These are phyloP conservation scores for Halotydeus destructor DNA, from an alignment of 1,140 invertebrate species.

Conservation along the genomic window DNA sequence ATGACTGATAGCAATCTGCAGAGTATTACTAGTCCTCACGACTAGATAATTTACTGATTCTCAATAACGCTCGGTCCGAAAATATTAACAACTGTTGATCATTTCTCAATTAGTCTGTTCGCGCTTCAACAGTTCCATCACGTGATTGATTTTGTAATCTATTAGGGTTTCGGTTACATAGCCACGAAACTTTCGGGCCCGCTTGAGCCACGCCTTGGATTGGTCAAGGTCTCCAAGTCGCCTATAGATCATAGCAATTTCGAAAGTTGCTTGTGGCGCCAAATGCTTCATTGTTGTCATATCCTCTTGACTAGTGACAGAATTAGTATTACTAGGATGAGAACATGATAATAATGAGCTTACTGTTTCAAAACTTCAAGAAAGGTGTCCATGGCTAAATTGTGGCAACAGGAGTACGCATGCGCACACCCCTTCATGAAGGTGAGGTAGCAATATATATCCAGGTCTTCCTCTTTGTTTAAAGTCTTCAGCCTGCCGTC, in stretches of 20 bases:
- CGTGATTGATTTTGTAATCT: background rate
- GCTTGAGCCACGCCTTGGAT: constrained; percentile 49
- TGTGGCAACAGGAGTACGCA: background rate
- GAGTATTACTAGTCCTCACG: too few species aligned
- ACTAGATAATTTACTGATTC: too few species aligned
- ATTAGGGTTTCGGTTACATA: background rate
- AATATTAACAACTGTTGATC: too few species aligned
- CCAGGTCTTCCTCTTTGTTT: background rate
- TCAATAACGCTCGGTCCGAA: too few species aligned
- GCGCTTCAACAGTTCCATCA: background rate
- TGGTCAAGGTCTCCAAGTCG: constrained; percentile 24
- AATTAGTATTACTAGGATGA: too few species aligned
- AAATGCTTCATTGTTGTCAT: constrained; percentile 2
- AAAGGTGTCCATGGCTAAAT: background rate
- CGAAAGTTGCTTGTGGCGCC: constrained; percentile 1
- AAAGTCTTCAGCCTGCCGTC: constrained; percentile 31
- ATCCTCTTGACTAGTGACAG: background rate
- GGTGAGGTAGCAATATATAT: background rate
- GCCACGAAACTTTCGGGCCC: constrained; percentile 36
- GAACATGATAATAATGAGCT: too few species aligned
- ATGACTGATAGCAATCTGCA: too few species aligned
- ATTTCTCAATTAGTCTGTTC: too few species aligned
- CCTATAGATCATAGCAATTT: constrained; percentile 4
- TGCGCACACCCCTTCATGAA: background rate
- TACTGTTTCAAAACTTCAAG: too few species aligned